A percentile compares a stretch with the other conserved stretches of the same genome.
These are phyloP conservation scores for Protobothrops flavoviridis DNA, from an alignment of 2,113 vertebrate genomes.

Conservation along the genomic window DNA sequence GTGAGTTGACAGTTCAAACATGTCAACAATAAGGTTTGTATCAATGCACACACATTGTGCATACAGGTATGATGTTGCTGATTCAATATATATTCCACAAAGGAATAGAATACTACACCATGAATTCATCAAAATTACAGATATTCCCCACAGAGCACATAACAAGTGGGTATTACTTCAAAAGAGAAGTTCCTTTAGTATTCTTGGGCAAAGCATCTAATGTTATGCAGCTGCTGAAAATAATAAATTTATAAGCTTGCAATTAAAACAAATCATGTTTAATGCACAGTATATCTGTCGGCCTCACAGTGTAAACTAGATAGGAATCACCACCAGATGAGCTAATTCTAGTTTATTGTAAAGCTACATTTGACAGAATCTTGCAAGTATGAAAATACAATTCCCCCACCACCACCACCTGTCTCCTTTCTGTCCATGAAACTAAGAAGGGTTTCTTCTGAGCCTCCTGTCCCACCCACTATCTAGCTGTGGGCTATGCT, in stretches of 20 bases:
- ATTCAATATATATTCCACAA: slow-evolving; percentile 7
- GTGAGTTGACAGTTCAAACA: slow-evolving; percentile 1
- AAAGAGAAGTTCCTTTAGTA: slow-evolving; percentile 12
- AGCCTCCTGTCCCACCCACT: background rate
- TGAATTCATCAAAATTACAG: slow-evolving; percentile 16
- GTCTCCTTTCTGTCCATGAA: background rate
- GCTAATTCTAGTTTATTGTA: background rate
- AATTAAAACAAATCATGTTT: slow-evolving; percentile 14
- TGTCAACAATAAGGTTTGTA: background rate
- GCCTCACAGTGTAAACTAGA: background rate
- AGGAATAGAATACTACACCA: slow-evolving; percentile 33
- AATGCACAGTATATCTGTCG: background rate
- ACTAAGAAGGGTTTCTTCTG: background rate
- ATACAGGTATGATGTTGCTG: background rate
- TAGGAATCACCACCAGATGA: background rate
- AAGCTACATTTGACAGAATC: background rate
- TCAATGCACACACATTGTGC: slow-evolving; percentile 1
- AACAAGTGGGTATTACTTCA: slow-evolving; percentile 13
- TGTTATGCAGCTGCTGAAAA: background rate
- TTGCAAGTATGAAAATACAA: background rate
- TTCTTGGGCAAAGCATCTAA: slow-evolving; percentile 11
- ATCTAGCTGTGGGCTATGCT: background rate
- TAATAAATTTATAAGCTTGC: slow-evolving; percentile 4
- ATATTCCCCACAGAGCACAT: slow-evolving; percentile 12
- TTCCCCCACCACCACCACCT: background rate